Conservation (phyloP, 1,140 invertebrate species). For the Potamilus streckersoni region DNA sequence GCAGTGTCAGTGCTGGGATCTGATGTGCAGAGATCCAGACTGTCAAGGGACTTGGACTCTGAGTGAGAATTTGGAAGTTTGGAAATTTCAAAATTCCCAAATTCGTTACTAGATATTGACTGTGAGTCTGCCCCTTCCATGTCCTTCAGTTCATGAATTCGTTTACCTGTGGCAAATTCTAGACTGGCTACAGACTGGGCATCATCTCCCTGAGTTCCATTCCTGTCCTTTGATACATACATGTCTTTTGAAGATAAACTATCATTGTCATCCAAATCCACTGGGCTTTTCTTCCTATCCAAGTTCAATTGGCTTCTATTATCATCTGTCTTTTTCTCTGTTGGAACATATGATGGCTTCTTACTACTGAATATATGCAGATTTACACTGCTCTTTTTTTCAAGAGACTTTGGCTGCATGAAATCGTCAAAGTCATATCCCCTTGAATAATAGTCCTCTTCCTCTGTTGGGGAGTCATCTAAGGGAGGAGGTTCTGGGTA, state of each 20-base stretch:
- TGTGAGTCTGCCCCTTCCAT: slow-evolving; percentile 58
- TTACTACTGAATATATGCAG: slow-evolving; percentile 20
- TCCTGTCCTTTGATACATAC: slow-evolving; percentile 21
- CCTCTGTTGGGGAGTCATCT: slow-evolving; percentile 34
- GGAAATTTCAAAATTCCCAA: slow-evolving; percentile 52
- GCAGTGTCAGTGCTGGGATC: too few relatives aligned
- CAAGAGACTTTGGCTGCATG: slow-evolving; percentile 10
- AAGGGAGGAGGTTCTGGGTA: slow-evolving; percentile 39
- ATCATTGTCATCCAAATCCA: slow-evolving; percentile 22
- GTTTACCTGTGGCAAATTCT: slow-evolving; percentile 47
- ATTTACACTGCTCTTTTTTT: slow-evolving; percentile 8
- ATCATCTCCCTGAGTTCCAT: slow-evolving; percentile 41
- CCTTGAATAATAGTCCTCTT: slow-evolving; percentile 66
- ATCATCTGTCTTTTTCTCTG: slow-evolving; percentile 22
- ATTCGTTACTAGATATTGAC: slow-evolving; percentile 69
- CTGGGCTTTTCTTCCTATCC: neutral
- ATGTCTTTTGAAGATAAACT: slow-evolving; percentile 29
- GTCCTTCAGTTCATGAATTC: slow-evolving; percentile 31
- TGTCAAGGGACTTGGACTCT: slow-evolving; percentile 59
- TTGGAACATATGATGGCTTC: slow-evolving; percentile 6
- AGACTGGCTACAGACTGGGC: slow-evolving; percentile 62
- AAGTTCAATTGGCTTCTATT: slow-evolving; percentile 3
- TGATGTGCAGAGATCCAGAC: slow-evolving; percentile 41
- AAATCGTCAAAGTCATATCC: slow-evolving; percentile 42
- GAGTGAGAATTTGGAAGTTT: slow-evolving; percentile 11